These are phyloP conservation scores for Eulemur rufifrons DNA, from an alignment of 2,113 vertebrate species.

Conservation along the genomic window DNA sequence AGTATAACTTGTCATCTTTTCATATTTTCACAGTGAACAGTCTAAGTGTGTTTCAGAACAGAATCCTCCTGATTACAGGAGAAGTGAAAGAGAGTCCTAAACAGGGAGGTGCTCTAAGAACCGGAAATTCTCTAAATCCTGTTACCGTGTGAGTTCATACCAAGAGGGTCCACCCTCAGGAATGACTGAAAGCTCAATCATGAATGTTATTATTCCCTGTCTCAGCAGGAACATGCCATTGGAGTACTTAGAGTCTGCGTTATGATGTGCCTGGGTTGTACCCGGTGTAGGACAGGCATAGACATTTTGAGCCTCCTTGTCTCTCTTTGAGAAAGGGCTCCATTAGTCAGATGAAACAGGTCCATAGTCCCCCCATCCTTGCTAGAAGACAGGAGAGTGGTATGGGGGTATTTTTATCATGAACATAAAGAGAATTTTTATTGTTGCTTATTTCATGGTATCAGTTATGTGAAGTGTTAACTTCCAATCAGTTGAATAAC, in stretches of 20 bases:
- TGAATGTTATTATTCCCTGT: not conserved
- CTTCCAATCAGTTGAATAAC: not conserved
- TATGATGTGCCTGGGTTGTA: not conserved
- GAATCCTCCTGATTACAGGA: constrained; percentile 24
- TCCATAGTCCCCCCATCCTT: not conserved
- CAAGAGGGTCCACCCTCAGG: not conserved
- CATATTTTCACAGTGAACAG: not conserved
- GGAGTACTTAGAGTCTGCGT: not conserved
- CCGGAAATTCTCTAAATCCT: not conserved
- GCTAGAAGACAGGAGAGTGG: not conserved
- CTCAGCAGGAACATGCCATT: not conserved
- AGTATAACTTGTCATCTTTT: not conserved
- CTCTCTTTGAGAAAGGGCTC: not conserved
- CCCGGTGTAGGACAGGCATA: not conserved
- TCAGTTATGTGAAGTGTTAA: not conserved
- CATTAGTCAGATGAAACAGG: not conserved
- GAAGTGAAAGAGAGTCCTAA: not conserved
- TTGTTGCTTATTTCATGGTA: not conserved
- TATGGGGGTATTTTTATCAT: not conserved
- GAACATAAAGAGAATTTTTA: not conserved
- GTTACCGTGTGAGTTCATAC: not conserved
- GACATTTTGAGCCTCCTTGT: not conserved
- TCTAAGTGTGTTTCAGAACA: constrained; percentile 20
- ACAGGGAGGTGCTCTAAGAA: not conserved
- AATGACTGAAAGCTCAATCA: not conserved